phyloP scores from a whole-genome alignment of 2,888 invertebrate genomes.

The Torymus texanus region DNA sequence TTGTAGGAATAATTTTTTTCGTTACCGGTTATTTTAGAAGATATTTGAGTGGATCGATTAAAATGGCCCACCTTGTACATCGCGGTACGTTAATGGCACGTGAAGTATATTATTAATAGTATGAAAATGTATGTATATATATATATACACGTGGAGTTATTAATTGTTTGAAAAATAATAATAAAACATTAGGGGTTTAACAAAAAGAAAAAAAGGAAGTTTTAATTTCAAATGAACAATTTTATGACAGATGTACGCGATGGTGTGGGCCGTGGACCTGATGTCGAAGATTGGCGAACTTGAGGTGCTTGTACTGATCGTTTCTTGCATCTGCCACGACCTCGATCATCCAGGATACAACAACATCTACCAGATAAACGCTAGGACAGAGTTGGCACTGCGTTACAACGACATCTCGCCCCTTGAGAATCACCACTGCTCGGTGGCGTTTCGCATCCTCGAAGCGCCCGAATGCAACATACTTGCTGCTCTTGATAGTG shows the following conservation, averaged over 20 bases:
- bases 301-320: slow-evolving; percentile 85
- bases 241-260: slow-evolving; percentile 84
- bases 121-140: no score
- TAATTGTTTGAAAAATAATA: no score
- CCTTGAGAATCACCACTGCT: slow-evolving; percentile 90
- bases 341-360: slow-evolving; percentile 87
- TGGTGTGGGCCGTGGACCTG: slow-evolving; percentile 84
- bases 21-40: no score
- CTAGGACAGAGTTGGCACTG: slow-evolving; percentile 87
- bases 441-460: slow-evolving; percentile 87
- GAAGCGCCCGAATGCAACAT: slow-evolving; percentile 89
- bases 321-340: slow-evolving; percentile 89
- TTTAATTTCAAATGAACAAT: no score
- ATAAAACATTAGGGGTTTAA: no score
- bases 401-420: slow-evolving; percentile 92
- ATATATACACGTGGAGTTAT: no score
- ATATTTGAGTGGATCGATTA: no score
- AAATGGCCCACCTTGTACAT: no score
- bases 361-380: slow-evolving; percentile 89
- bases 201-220: no score
- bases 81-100: no score
- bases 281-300: slow-evolving; percentile 83
- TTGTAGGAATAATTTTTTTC: no score
- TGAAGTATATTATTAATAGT: no score
- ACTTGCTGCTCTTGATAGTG: slow-evolving; percentile 81